Evolutionary conservation across 2,113 vertebrate genomes (phyloP).

Genomic region (Rousettus leschenaultii): DNA sequence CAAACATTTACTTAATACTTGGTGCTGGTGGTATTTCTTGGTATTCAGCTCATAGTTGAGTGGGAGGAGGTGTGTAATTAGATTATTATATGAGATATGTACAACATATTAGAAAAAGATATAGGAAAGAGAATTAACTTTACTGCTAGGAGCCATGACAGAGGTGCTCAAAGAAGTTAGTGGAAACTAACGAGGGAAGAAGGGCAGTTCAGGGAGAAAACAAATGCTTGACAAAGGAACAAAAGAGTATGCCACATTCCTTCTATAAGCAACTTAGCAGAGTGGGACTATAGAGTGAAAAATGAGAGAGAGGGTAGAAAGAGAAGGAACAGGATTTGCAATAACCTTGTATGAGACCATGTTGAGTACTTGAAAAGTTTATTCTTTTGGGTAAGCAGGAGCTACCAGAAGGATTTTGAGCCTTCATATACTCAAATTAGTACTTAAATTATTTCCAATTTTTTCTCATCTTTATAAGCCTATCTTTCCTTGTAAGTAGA

Average conservation of each 20-base stretch:
- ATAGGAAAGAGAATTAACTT: constrained; percentile 21
- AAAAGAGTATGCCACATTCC: background rate
- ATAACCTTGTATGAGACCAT: background rate
- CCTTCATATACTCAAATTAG: background rate
- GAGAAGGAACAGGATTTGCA: background rate
- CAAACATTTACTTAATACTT: constrained; percentile 20
- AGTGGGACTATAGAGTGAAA: background rate
- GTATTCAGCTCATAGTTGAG: background rate
- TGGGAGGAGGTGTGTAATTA: background rate
- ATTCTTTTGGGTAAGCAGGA: background rate
- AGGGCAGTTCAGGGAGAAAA: background rate
- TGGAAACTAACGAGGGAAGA: background rate
- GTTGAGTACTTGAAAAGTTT: background rate
- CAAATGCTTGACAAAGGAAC: background rate
- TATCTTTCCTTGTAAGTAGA: background rate
- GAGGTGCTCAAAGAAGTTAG: background rate
- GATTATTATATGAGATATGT: background rate
- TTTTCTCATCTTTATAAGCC: background rate
- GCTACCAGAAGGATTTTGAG: background rate
- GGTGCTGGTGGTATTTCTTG: background rate
- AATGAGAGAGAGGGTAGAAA: background rate
- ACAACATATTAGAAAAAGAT: constrained; percentile 15
- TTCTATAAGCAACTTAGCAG: background rate
- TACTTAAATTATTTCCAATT: background rate
- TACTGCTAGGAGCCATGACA: background rate